These are phyloP conservation scores for Neodiprion fabricii DNA, from an alignment of 1,140 invertebrate genomes.

Conservation along the genomic window DNA sequence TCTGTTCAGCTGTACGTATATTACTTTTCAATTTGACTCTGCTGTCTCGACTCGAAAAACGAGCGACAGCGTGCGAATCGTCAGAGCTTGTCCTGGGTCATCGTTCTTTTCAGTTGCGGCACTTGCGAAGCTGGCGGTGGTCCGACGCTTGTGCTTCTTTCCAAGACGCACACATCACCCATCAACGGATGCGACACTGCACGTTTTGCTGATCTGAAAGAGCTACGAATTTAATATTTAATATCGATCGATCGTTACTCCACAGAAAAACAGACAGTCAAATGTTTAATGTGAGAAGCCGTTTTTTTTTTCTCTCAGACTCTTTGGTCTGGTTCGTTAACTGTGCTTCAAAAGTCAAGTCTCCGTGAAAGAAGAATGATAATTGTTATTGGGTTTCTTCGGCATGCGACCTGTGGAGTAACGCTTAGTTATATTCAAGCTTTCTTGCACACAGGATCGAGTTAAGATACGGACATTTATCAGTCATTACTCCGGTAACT, in stretches of 20 bases:
- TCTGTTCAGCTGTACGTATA: background rate
- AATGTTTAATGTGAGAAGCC: no score
- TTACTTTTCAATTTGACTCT: constrained; percentile 20
- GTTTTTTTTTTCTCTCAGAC: no score
- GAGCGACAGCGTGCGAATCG: constrained; percentile 58
- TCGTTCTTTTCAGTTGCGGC: constrained; percentile 37
- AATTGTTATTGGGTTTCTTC: background rate
- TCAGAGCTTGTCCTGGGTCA: constrained; percentile 55
- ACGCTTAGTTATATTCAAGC: background rate
- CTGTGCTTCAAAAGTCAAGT: no score
- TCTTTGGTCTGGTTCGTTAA: no score
- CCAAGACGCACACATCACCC: constrained; percentile 41
- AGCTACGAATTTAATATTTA: constrained; percentile 33
- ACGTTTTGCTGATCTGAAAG: constrained; percentile 57
- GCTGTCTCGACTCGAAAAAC: constrained; percentile 54
- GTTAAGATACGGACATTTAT: background rate
- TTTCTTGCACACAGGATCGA: background rate
- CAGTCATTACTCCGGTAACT: background rate
- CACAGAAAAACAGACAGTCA: background rate
- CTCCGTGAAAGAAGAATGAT: no score
- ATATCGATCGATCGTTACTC: background rate
- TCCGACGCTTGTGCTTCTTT: constrained; percentile 55
- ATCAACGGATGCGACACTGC: constrained; percentile 49
- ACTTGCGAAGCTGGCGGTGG: constrained; percentile 38
- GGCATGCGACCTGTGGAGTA: background rate